Base-by-base conservation (phyloP, 2,113 vertebrate genomes). In the Sylvietta virens region DNA sequence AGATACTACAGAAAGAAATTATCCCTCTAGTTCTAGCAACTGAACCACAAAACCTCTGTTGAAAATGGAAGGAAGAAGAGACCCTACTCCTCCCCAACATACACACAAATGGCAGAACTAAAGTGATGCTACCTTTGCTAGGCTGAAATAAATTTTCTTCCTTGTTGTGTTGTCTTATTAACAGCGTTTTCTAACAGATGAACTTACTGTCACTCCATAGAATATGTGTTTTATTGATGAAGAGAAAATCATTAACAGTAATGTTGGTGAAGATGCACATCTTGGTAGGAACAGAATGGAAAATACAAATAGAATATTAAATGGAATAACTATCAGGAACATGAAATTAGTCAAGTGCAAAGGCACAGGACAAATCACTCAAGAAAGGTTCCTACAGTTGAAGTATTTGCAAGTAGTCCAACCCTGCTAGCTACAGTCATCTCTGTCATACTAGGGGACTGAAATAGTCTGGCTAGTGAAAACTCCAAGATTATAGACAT, bases 241-340 rank as follows among this genome's bases (percentile, higher is more conserved):
- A 84, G 30, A 88, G 35, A 91, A 97, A 90, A 81, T 94, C 58
- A 94, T 84, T 95, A 93, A 57, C 81, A 94, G 74, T 51, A 85
- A 51, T 70, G 54, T 47, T 77, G 81, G 69, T 51, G 69, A 95
- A 94, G 77, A 54, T 92, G 37, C 21, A 35, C 50, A 15, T 56
- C 71, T 54, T 73, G 61, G 80, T 76, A 90, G 53, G 35, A 82
- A 30, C 18, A 80, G 71, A 89, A 95, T 66, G 67, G 57, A 95
- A 87, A 87, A 95, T 64, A 94, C 83, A 96, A 95, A 86, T 37
- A 90, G 65, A 95, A 86, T 92, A 91, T 86, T 96, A 90, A 95
- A 94, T 39, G 31, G 67, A 80, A 76, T 64, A 81, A 35, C 53
- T 81, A 62, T 10, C 44, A 90, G 62, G 65, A 86, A 82, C 42